Evolutionary conservation across 2,888 invertebrate genomes (phyloP), one percentile per base, ranked within the genome.

Genomic region (Dinocampus coccinellae): DNA sequence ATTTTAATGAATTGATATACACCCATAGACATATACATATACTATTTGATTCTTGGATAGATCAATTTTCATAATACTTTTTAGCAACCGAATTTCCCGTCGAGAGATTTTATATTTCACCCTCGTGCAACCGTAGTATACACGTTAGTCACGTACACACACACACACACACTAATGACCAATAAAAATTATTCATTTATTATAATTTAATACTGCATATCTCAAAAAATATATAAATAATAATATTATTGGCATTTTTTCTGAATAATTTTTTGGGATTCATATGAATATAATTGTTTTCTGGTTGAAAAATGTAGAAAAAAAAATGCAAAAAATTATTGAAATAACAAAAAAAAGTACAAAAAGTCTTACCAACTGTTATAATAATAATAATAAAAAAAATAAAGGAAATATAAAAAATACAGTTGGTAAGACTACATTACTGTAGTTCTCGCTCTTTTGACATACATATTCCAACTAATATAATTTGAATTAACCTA

Each of bases 101-200:
- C 65, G 74, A 78, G 36, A 69, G 67, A 78, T 72, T 72, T 75
- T 72, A 34, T 22, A 6, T 42, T 66, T 73, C 9, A 70, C 66
- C 52, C 68, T 74, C 76, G 74, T 39, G 73, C 74, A 73, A 78
- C 78, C 76, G 77, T 78, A 78, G 16, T 16, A 47, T 47, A 16
- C 47, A 16, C 16, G 76, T 65, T 70, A 62, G 74, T 78, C 78
- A 78, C 78, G 78, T 78, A 65, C 36, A 16, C 24, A 36, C 62
- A 39, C n/a, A 7, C n/a, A 22, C 6, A 36, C 1, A 47, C n/a
- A n/a, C n/a, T n/a, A n/a, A n/a, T n/a, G n/a, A n/a, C n/a, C n/a
- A n/a, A n/a, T n/a, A n/a, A n/a, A n/a, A n/a, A n/a, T n/a, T n/a
- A n/a, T n/a, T n/a, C n/a, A n/a, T n/a, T n/a, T n/a, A n/a, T n/a